phyloP scores from a whole-genome alignment of 1,140 invertebrate species.

The Trypoxylus dichotomus region DNA sequence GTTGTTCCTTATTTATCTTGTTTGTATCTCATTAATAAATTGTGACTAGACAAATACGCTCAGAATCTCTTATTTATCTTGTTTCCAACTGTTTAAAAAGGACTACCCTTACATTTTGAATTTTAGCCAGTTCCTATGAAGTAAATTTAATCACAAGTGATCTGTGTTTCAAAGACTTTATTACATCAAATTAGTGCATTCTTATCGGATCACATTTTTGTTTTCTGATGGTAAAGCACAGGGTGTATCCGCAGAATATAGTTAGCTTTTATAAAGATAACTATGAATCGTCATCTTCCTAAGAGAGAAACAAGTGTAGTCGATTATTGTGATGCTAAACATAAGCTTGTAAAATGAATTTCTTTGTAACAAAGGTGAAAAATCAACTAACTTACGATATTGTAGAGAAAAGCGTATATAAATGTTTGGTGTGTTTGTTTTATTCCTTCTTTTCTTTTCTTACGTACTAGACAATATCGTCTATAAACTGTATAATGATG shows the following conservation, averaged over 20 bases:
- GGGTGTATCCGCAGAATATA: not conserved
- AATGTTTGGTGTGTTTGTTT: conserved; percentile 26
- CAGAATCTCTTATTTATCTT: not conserved
- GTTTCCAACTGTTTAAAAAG: not conserved
- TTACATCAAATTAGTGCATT: not conserved
- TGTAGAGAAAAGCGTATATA: not conserved
- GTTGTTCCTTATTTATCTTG: no score
- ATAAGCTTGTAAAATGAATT: conserved; percentile 11
- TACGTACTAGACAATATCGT: conserved; percentile 2
- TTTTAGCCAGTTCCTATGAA: not conserved
- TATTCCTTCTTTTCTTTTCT: not conserved
- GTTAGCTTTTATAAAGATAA: conserved; percentile 5
- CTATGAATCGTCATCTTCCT: conserved; percentile 2
- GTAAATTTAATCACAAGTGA: no score
- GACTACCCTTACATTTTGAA: not conserved
- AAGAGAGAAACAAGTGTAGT: conserved; percentile 8
- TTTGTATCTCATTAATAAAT: no score
- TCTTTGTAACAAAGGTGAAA: conserved; percentile 18
- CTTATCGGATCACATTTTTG: not conserved
- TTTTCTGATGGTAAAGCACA: conserved; percentile 6
- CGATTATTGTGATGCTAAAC: conserved; percentile 24
- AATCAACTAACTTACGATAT: not conserved
- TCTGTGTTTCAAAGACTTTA: not conserved
- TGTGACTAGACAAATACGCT: not conserved
- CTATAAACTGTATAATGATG: conserved; percentile 26